Evolutionary conservation across 2,113 vertebrate species (phyloP).

Genomic region (Dasyprocta punctata): DNA sequence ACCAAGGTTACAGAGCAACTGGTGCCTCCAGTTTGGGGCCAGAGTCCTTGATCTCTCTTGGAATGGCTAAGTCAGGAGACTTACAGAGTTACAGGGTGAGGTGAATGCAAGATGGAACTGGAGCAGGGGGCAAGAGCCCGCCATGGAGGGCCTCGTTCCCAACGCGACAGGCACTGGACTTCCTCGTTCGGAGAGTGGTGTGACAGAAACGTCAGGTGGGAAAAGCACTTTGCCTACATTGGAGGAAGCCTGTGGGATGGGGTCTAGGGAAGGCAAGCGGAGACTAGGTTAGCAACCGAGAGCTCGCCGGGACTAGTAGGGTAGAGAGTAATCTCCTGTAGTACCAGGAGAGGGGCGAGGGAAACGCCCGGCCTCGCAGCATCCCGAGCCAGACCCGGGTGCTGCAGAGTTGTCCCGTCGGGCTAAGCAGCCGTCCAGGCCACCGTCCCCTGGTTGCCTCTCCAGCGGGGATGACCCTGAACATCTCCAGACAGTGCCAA

Average conservation of each 20-base stretch:
- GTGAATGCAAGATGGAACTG: background rate
- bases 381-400: background rate
- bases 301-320: background rate
- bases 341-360: background rate
- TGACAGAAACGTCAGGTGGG: background rate
- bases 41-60: background rate
- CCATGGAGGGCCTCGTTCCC: background rate
- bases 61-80: background rate
- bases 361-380: background rate
- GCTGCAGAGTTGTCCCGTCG: background rate
- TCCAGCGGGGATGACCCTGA: background rate
- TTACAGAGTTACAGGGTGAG: background rate
- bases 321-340: background rate
- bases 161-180: background rate
- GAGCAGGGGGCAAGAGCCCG: background rate
- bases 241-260: background rate
- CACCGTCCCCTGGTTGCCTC: no score
- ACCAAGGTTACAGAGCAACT: background rate
- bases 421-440: background rate
- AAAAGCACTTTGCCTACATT: background rate
- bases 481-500: background rate
- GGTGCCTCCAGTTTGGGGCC: background rate
- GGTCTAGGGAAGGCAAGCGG: background rate
- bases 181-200: background rate
- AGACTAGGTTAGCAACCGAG: background rate